phyloP scores from a whole-genome alignment of 2,797 vertebrate species.

The Hemitrygon akajei region DNA sequence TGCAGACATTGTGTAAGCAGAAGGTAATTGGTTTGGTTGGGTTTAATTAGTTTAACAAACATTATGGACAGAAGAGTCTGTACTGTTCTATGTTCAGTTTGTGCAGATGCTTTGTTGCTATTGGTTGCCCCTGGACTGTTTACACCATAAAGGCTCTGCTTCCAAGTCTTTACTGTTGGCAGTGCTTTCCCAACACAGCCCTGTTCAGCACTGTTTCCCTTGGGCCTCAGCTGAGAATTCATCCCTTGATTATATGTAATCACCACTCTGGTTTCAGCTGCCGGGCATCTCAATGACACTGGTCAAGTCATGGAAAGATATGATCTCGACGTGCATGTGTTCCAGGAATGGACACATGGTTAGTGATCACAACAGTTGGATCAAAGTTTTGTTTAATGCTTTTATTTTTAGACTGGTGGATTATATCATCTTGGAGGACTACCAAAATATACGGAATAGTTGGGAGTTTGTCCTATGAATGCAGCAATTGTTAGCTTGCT shows the following conservation, averaged over 20 bases:
- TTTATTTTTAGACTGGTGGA: background rate
- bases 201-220: background rate
- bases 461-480: background rate
- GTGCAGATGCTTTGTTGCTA: background rate
- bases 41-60: too few species aligned
- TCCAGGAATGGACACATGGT: conserved; percentile 13
- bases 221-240: background rate
- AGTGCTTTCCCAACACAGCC: background rate
- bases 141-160: too few species aligned
- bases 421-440: background rate
- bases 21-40: too few species aligned
- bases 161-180: background rate
- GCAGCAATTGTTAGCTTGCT: background rate
- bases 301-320: background rate
- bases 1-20: too few species aligned
- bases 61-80: too few species aligned
- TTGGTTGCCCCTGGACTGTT: background rate
- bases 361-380: background rate
- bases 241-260: background rate
- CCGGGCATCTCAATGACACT: background rate
- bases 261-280: background rate
- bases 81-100: too few species aligned
- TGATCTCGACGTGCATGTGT: background rate
- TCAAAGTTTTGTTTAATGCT: background rate
- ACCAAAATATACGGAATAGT: background rate